Base-by-base conservation (phyloP, 2,797 vertebrate genomes). In the Scleropages formosus region DNA sequence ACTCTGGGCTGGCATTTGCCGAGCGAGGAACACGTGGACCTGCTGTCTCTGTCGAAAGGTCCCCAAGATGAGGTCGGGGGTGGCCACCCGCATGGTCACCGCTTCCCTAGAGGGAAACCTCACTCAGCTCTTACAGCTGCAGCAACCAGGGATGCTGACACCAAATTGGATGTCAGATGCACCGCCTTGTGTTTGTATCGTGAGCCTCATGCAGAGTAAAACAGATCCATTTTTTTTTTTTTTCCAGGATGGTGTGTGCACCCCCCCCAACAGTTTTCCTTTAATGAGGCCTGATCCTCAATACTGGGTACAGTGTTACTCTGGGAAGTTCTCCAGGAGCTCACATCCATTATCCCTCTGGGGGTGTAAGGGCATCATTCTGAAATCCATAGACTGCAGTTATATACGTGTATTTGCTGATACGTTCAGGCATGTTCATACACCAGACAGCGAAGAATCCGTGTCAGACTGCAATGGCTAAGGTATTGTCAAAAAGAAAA, bases 281-380 rank as follows among this genome's bases (percentile, higher is more conserved):
- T 51, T 26, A 20, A 69, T 24, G 22, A 26, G 47, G n/a, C 39
- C 39, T 39, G 31, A 39, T 49, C 9, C 53, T 69, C n/a, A 22
- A 47, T 69, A 11, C 66, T 49, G 9, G n/a, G 47, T 51, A 26
- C 7, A 8, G 66, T 49, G 44, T 24, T 13, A 22, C 4, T 39
- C 22, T 49, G 60, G 62, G 60, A 15, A 15, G 60, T 60, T 62
- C 62, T 61, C 24, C 60, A 27, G 27, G 60, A 67, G 31, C 51
- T 68, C 46, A 22, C 66, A 69, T 69, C 44, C 26, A 44, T 69
- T 69, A 69, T 22, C 66, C 7, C 68, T 47, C 49, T 68, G 44
- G n/a, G 27, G 44, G 26, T 20, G 68, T 47, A 47, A 68, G 49
- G 20, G 66, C 20, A 15, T 39, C 2, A 20, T 24, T 64, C 49